These are phyloP conservation scores for Phymastichus coffea DNA, from an alignment of 1,140 invertebrate species.

Conservation along the genomic window DNA sequence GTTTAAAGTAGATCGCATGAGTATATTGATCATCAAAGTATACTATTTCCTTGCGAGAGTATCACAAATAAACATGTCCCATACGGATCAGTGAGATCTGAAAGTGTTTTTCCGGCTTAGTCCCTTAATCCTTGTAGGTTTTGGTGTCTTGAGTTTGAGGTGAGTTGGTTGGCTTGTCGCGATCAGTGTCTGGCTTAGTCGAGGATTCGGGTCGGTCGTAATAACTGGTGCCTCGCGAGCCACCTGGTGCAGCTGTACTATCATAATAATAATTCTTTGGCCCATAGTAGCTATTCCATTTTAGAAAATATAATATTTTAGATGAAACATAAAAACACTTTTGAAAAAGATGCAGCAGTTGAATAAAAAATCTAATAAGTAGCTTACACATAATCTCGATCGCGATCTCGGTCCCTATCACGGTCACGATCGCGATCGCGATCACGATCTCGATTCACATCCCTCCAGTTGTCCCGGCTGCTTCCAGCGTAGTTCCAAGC, in stretches of 20 bases:
- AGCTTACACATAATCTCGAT: too few relatives aligned
- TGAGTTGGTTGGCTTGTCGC: conserved; percentile 45
- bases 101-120: too few relatives aligned
- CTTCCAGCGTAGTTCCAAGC: conserved; percentile 47
- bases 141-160: conserved; percentile 45
- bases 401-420: conserved; percentile 30
- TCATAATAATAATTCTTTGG: conserved; percentile 54
- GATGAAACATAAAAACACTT: too few relatives aligned
- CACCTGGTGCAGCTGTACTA: conserved; percentile 46
- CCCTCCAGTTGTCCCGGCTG: conserved; percentile 40
- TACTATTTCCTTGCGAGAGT: too few relatives aligned
- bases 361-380: too few relatives aligned
- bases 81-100: too few relatives aligned
- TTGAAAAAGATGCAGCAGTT: too few relatives aligned
- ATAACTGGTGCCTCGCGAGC: conserved; percentile 51
- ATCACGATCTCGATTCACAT: conserved; percentile 43
- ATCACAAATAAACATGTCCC: too few relatives aligned
- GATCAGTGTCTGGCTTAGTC: conserved; percentile 46
- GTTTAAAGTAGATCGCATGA: too few relatives aligned
- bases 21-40: too few relatives aligned
- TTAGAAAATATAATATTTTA: too few relatives aligned
- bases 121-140: conserved; percentile 45
- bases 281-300: conserved; percentile 40
- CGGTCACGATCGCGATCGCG: conserved; percentile 29
- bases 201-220: conserved; percentile 52